phyloP scores from a whole-genome alignment of 2,113 vertebrate genomes.

The Rallus limicola region DNA sequence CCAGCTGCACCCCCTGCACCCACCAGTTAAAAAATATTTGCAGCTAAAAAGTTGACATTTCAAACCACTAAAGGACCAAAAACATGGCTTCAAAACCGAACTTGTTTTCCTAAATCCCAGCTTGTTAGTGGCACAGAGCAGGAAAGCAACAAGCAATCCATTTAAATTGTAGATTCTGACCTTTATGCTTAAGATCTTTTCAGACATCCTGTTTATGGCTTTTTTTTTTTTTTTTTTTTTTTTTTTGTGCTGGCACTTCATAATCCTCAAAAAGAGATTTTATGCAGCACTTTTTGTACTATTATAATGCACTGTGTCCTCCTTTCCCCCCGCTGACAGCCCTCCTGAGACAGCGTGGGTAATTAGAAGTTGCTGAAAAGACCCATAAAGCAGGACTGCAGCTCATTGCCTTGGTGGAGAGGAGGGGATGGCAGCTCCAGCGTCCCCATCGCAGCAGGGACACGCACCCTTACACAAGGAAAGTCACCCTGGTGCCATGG shows the following conservation, averaged over 20 bases:
- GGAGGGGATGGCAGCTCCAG: fast-evolving
- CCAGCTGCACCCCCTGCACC: neutral
- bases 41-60: neutral
- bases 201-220: constrained; percentile 45
- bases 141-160: neutral
- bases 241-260: constrained; percentile 24
- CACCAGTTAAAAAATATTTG: fast-evolving
- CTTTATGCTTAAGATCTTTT: constrained; percentile 57
- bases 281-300: constrained; percentile 3
- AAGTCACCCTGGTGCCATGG: neutral
- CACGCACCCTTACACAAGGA: neutral
- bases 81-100: neutral
- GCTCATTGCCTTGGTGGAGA: fast-evolving
- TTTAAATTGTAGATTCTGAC: constrained; percentile 71
- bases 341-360: neutral
- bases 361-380: neutral
- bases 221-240: neutral
- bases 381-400: neutral
- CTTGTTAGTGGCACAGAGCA: constrained; percentile 1
- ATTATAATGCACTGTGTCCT: neutral
- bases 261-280: constrained; percentile 63
- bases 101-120: neutral
- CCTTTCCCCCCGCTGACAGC: neutral
- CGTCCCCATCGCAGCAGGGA: fast-evolving
- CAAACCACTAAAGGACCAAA: neutral